These are phyloP conservation scores for Tamandua tetradactyla DNA, from an alignment of 2,797 vertebrate species.

Conservation along the genomic window DNA sequence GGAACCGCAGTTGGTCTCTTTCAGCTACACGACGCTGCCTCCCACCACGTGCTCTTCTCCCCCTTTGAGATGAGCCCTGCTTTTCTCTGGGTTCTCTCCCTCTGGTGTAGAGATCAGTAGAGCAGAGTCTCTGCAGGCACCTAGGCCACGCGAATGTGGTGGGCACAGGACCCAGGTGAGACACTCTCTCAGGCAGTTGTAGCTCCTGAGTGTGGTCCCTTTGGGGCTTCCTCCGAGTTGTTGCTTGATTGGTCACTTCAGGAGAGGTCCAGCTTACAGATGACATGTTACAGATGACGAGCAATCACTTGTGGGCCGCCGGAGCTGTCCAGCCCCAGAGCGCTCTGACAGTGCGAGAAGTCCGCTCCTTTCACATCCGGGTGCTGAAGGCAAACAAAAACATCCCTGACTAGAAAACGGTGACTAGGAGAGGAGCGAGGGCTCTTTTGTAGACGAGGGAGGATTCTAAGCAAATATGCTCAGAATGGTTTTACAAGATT, in stretches of 20 bases:
- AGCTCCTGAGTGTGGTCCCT: neutral
- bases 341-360: neutral
- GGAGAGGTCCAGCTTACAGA: fast-evolving
- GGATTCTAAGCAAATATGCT: neutral
- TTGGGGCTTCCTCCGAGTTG: neutral
- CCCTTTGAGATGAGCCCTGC: neutral
- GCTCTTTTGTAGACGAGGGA: neutral
- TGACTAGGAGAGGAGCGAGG: neutral
- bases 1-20: fast-evolving
- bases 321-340: neutral
- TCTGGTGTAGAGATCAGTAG: neutral
- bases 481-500: neutral
- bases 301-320: neutral
- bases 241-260: neutral
- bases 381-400: neutral
- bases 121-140: neutral
- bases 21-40: fast-evolving
- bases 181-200: neutral
- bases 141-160: fast-evolving
- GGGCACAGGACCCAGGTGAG: too few species aligned
- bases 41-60: fast-evolving
- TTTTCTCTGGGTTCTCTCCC: neutral
- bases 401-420: neutral
- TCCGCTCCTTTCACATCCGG: neutral
- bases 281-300: neutral